Evolutionary conservation across 1,140 invertebrate species (phyloP).

Genomic region (Holcopasites calliopsidis): DNA sequence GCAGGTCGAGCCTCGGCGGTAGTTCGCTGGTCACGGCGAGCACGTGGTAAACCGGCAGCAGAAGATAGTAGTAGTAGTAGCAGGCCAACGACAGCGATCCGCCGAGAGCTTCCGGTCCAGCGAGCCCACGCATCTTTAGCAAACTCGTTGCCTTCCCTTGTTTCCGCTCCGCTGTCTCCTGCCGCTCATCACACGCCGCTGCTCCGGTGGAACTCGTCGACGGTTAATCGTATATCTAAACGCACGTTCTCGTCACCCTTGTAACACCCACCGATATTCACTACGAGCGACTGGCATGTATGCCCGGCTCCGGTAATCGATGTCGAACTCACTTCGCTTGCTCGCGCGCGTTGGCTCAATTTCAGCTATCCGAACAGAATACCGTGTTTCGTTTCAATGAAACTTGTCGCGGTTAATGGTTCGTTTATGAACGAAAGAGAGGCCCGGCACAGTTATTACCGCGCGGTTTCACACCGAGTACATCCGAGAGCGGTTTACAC

Average conservation of each 20-base stretch:
- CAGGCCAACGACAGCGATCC: conserved; percentile 55
- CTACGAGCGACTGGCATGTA: conserved; percentile 20
- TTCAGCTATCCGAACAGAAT: neutral
- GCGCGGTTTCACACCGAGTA: conserved; percentile 21
- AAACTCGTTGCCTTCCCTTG: conserved; percentile 53
- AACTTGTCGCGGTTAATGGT: neutral
- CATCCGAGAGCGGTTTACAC: conserved; percentile 14
- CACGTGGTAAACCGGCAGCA: conserved; percentile 65
- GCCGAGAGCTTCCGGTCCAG: conserved; percentile 45
- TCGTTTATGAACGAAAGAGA: neutral
- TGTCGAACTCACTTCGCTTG: neutral
- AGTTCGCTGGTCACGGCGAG: conserved; percentile 78
- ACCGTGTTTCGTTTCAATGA: neutral
- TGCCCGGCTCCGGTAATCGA: conserved; percentile 9
- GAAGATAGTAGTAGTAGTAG: conserved; percentile 56
- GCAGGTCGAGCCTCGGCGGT: conserved; percentile 87
- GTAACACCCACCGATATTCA: conserved; percentile 38
- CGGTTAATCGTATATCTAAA: neutral
- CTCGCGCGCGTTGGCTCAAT: neutral
- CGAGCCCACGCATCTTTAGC: conserved; percentile 66
- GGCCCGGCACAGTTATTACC: conserved; percentile 1
- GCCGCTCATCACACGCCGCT: conserved; percentile 33
- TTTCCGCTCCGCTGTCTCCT: conserved; percentile 39
- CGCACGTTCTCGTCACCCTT: conserved; percentile 28
- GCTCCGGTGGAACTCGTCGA: neutral